A percentile compares a stretch with the other conserved stretches of the same genome.
These are phyloP conservation scores for Halesus radiatus DNA, from an alignment of 1,140 invertebrate genomes.

Conservation along the genomic window DNA sequence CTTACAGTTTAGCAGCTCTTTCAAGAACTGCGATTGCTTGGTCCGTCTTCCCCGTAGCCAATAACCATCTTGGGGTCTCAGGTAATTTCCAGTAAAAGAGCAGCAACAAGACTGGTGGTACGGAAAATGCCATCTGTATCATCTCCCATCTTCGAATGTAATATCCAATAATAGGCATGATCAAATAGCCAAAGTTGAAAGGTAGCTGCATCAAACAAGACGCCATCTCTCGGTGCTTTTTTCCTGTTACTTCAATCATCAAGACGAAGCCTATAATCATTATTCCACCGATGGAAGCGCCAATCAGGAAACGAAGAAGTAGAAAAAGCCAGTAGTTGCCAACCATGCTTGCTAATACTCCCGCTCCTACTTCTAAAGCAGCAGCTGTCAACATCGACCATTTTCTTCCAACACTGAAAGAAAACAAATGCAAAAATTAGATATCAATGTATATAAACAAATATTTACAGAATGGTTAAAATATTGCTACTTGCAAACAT, in stretches of 20 bases:
- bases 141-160: slow-evolving; percentile 63
- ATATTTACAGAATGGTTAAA: no score
- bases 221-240: slow-evolving; percentile 67
- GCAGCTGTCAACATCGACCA: not conserved
- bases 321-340: slow-evolving; percentile 72
- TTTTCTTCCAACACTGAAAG: slow-evolving; percentile 15
- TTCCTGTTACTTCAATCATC: slow-evolving; percentile 60
- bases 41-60: slow-evolving; percentile 66
- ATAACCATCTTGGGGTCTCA: slow-evolving; percentile 70
- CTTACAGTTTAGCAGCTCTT: slow-evolving; percentile 63
- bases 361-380: slow-evolving; percentile 69
- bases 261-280: slow-evolving; percentile 69
- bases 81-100: slow-evolving; percentile 64
- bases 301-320: slow-evolving; percentile 69
- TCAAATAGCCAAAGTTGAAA: slow-evolving; percentile 65
- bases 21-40: slow-evolving; percentile 66
- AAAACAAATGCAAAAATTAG: not conserved
- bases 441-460: not conserved
- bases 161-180: slow-evolving; percentile 65
- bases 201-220: slow-evolving; percentile 69
- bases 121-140: slow-evolving; percentile 56
- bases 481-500: no score
- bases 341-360: slow-evolving; percentile 69
- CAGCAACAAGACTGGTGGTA: slow-evolving; percentile 58
- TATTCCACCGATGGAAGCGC: slow-evolving; percentile 68